These are phyloP conservation scores for Melierax canorus DNA, from an alignment of 2,113 vertebrate genomes.

Conservation along the genomic window DNA sequence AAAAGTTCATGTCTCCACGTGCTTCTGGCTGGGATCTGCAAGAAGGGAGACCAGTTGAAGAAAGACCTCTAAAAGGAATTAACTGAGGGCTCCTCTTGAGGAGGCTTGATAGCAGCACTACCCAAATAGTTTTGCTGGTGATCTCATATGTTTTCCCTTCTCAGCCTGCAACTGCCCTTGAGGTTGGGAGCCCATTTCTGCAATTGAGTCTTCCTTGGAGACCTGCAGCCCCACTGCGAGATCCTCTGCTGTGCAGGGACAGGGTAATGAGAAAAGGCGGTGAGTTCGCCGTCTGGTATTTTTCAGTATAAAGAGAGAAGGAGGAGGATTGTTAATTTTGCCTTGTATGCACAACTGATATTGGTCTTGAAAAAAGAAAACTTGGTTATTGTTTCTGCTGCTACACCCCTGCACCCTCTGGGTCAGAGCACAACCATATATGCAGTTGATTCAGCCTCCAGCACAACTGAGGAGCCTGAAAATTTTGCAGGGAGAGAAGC, in stretches of 20 bases:
- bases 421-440: constrained; percentile 20
- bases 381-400: neutral
- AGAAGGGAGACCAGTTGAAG: neutral
- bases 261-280: neutral
- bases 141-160: neutral
- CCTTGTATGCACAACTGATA: constrained; percentile 37
- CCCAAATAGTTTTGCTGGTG: neutral
- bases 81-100: neutral
- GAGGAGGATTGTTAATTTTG: neutral
- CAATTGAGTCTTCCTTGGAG: neutral
- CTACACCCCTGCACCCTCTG: neutral
- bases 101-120: neutral
- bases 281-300: neutral
- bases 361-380: neutral
- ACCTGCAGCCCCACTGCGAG: neutral
- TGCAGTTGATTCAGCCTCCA: neutral
- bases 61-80: constrained; percentile 13
- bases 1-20: neutral
- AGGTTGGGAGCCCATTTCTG: neutral
- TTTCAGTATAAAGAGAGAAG: neutral
- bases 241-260: neutral
- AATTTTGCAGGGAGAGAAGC: neutral
- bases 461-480: neutral
- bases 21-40: neutral
- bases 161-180: neutral